Conservation (phyloP, 2,888 invertebrate genomes). For the Archaeoteleia sp. region DNA sequence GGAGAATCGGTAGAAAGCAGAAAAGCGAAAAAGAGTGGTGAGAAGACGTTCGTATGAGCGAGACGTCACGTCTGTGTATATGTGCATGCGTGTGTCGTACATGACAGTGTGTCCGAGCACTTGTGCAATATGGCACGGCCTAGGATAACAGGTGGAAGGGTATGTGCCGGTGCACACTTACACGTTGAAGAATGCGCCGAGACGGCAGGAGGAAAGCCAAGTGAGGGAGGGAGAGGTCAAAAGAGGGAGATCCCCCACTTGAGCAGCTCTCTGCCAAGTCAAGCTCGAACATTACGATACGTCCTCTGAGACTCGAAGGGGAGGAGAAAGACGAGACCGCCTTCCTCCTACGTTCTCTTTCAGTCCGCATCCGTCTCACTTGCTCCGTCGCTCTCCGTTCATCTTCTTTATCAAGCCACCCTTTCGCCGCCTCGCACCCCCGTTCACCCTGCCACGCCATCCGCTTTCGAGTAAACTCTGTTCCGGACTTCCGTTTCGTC, state of each 20-base stretch:
- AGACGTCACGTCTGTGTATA: constrained; percentile 15
- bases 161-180: constrained; percentile 15
- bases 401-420: constrained; percentile 42
- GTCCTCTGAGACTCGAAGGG: constrained; percentile 69
- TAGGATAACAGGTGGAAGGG: constrained; percentile 71
- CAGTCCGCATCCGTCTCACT: constrained; percentile 29
- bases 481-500: constrained; percentile 43
- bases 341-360: constrained; percentile 62
- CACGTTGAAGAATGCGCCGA: constrained; percentile 30
- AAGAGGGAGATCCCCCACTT: constrained; percentile 61
- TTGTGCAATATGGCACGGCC: constrained; percentile 62
- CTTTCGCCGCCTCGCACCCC: constrained; percentile 42
- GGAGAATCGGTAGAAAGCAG: constrained; percentile 20
- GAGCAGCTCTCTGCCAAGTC: constrained; percentile 61
- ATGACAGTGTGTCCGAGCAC: constrained; percentile 62
- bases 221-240: constrained; percentile 49
- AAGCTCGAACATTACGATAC: constrained; percentile 71
- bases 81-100: constrained; percentile 32
- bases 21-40: constrained; percentile 26
- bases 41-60: constrained; percentile 18
- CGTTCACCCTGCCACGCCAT: constrained; percentile 12
- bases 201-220: constrained; percentile 25
- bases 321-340: constrained; percentile 74
- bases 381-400: constrained; percentile 14
- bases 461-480: not conserved